phyloP scores from a whole-genome alignment of 2,888 invertebrate species.

The Luperina testacea region DNA sequence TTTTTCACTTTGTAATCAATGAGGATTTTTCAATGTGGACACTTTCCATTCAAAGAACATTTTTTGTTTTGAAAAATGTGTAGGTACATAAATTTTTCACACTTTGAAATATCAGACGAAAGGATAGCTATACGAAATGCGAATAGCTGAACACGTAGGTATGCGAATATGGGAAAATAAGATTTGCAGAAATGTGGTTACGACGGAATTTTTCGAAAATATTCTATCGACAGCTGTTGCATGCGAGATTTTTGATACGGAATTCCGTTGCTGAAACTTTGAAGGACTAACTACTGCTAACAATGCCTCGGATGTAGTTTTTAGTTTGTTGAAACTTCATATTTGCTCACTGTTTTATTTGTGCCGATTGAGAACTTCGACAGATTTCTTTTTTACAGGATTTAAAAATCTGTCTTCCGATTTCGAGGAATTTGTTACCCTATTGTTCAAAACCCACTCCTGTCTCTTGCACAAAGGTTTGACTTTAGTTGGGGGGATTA shows the following conservation, averaged over 20 bases:
- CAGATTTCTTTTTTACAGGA: background rate
- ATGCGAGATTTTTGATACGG: slow-evolving; percentile 72
- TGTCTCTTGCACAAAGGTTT: background rate
- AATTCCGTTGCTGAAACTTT: slow-evolving; percentile 65
- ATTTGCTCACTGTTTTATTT: slow-evolving; percentile 24
- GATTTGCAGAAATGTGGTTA: slow-evolving; percentile 71
- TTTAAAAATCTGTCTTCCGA: background rate
- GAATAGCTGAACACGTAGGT: slow-evolving; percentile 29
- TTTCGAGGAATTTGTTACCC: background rate
- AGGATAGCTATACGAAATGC: background rate
- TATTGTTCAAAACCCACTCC: background rate
- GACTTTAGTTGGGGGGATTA: background rate
- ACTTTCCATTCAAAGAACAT: slow-evolving; percentile 24
- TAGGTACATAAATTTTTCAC: background rate
- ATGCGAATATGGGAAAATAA: slow-evolving; percentile 65
- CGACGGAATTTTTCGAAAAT: slow-evolving; percentile 76
- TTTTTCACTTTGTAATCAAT: slow-evolving; percentile 73
- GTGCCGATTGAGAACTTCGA: background rate
- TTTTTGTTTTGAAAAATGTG: background rate
- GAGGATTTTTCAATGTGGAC: slow-evolving; percentile 53
- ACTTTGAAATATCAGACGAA: slow-evolving; percentile 24
- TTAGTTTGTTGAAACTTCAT: slow-evolving; percentile 32
- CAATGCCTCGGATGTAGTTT: slow-evolving; percentile 17
- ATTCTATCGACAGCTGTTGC: slow-evolving; percentile 81
- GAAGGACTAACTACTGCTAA: slow-evolving; percentile 29